These are phyloP conservation scores for Nothobranchius furzeri DNA, from an alignment of 2,113 vertebrate genomes.

Conservation along the genomic window DNA sequence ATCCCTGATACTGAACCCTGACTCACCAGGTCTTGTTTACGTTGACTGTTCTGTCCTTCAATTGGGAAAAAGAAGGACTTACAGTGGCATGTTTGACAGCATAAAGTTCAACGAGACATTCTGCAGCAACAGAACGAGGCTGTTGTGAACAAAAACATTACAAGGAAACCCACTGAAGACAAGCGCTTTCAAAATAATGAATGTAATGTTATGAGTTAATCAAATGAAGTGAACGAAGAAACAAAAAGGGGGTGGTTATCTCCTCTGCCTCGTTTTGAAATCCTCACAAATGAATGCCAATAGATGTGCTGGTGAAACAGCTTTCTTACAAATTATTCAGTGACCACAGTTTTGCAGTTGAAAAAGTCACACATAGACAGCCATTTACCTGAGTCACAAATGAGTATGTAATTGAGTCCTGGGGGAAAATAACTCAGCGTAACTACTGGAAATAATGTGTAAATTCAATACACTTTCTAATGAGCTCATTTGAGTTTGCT, in stretches of 20 bases:
- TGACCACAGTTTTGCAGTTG: constrained; percentile 75
- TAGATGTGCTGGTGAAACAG: constrained; percentile 72
- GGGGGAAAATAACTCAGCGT: constrained; percentile 95
- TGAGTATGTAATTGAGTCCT: constrained; percentile 92
- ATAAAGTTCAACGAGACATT: constrained; percentile 44
- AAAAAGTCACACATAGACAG: constrained; percentile 73
- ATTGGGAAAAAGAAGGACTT: constrained; percentile 36
- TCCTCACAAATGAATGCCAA: constrained; percentile 69
- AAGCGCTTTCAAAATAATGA: constrained; percentile 58
- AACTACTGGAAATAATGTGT: constrained; percentile 98
- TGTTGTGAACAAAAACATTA: constrained; percentile 65
- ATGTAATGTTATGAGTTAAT: constrained; percentile 69
- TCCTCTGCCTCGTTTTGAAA: constrained; percentile 48
- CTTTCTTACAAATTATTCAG: constrained; percentile 79
- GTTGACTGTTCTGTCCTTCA: constrained; percentile 55
- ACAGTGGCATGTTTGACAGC: constrained; percentile 36
- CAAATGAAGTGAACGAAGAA: constrained; percentile 79
- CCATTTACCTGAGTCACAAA: constrained; percentile 87
- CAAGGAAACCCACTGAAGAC: constrained; percentile 44
- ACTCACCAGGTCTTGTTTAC: constrained; percentile 76
- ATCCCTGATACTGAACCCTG: constrained; percentile 74
- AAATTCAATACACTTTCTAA: constrained; percentile 96
- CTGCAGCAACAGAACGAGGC: constrained; percentile 56
- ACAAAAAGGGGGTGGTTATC: constrained; percentile 85
- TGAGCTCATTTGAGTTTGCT: constrained; percentile 89